Evolutionary conservation across 2,797 vertebrate genomes (phyloP), one percentile per base, ranked within the genome.

Genomic region (Enteromius paludinosus): DNA sequence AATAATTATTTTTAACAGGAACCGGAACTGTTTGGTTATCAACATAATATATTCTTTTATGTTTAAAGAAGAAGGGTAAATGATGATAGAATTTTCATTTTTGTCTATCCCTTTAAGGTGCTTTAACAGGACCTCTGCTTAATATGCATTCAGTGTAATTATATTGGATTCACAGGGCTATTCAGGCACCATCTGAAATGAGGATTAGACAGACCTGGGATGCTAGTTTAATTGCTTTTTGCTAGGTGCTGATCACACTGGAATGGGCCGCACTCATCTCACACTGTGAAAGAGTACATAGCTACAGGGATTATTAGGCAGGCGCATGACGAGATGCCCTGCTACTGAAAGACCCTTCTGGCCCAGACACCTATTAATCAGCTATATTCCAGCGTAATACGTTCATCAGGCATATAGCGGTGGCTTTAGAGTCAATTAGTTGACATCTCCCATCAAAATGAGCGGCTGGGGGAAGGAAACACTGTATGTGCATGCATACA

Each of bases 141-240:
- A 96, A 96, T 96, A 96, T 95, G 95, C 94, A 95, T 94, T 94
- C 94, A 93, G 93, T 94, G 95, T 96, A 96, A 96, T 97, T 96
- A 96, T 95, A 93, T 92, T 92, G 95, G 95, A 95, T 95, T 96
- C 94, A 95, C 93, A 94, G 93, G 95, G 96, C 94, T 95, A 95
- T 66, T 96, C 95, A 94, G 95, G 95, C 94, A 94, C 93, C 94
- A 93, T 95, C 95, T 96, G 95, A 96, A 96, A 96, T 96, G 95
- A 96, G 95, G 95, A 97, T 96, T 96, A 96, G 95, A 95, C 94
- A 94, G 94, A 94, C 25, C 94, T 93, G 94, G 93, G 92, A 94
- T 94, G 95, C 92, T 95, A 94, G 91, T 94, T 96, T 97, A 96
- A 97, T 96, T 97, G 96, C 96, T 95, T 96, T 96, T 95, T 96